Evolutionary conservation across 2,888 invertebrate genomes (phyloP).

Genomic region (Muschampia plurimacula): DNA sequence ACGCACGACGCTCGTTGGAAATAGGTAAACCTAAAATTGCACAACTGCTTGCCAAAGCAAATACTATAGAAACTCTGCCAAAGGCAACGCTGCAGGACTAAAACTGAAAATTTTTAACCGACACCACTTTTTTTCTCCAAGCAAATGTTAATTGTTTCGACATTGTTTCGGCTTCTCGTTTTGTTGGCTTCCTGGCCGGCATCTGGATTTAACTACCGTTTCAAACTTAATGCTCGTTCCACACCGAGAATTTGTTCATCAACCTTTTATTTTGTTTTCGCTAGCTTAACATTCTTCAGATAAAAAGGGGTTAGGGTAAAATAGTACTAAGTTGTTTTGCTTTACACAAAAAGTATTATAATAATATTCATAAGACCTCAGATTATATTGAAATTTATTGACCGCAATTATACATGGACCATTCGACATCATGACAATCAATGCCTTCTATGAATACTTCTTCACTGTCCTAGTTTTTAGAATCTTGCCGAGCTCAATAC

Average conservation of each 20-base stretch:
- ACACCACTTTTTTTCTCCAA: conserved; percentile 17
- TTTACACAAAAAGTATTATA: not conserved
- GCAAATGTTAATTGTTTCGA: conserved; percentile 29
- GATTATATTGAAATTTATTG: too few relatives aligned
- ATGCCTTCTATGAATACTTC: too few relatives aligned
- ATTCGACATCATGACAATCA: too few relatives aligned
- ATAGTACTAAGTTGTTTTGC: not conserved
- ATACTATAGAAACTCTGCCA: not conserved
- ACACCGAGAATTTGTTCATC: conserved; percentile 17
- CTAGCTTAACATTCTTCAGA: conserved; percentile 4
- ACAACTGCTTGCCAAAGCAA: not conserved
- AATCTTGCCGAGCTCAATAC: too few relatives aligned
- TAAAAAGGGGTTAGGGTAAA: not conserved
- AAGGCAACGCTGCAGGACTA: not conserved
- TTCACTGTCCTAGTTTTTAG: too few relatives aligned
- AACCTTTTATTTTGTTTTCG: conserved; percentile 10
- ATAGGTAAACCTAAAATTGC: not conserved
- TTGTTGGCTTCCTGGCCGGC: conserved; percentile 31
- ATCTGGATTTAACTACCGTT: conserved; percentile 27
- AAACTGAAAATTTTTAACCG: conserved; percentile 13
- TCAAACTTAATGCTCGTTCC: conserved; percentile 10
- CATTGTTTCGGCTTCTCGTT: conserved; percentile 31
- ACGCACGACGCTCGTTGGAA: not conserved
- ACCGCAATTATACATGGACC: too few relatives aligned
- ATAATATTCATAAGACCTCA: too few relatives aligned